Evolutionary conservation across 2,888 invertebrate species (phyloP).

Genomic region (Nemurella pictetii): DNA sequence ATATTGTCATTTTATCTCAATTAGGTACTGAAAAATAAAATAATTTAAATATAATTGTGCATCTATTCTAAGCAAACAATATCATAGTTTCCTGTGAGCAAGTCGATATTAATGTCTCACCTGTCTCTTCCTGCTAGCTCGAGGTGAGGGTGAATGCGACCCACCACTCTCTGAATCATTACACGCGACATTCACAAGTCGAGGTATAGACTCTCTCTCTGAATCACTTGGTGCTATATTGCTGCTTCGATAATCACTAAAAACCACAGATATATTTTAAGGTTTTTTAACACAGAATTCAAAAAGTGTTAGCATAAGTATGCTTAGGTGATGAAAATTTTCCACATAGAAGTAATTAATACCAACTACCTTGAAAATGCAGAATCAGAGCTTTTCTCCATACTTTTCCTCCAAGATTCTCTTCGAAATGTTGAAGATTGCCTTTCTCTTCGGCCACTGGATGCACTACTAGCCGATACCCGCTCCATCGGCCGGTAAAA

Average conservation of each 20-base stretch:
- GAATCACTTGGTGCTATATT: slow-evolving; percentile 89
- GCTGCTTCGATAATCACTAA: slow-evolving; percentile 90
- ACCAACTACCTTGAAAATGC: slow-evolving; percentile 80
- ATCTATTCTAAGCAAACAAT: not conserved
- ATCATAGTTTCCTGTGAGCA: not conserved
- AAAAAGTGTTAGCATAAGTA: not conserved
- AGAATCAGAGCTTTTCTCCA: slow-evolving; percentile 90
- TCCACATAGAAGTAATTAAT: not conserved
- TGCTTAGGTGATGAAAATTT: not conserved
- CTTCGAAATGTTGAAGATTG: slow-evolving; percentile 68
- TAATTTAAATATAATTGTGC: no score
- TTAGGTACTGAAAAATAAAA: no score
- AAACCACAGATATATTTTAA: not conserved
- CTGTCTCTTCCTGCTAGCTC: slow-evolving; percentile 78
- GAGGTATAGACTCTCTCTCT: slow-evolving; percentile 66
- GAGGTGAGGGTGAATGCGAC: slow-evolving; percentile 82
- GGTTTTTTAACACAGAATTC: slow-evolving; percentile 3
- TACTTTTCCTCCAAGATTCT: slow-evolving; percentile 89
- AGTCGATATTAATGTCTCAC: slow-evolving; percentile 50
- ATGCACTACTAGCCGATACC: slow-evolving; percentile 52
- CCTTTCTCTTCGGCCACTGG: slow-evolving; percentile 52
- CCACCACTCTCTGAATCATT: slow-evolving; percentile 87
- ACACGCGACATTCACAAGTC: slow-evolving; percentile 63
- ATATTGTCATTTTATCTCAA: no score
- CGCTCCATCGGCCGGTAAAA: slow-evolving; percentile 93